phyloP scores from a whole-genome alignment of 2,797 vertebrate species.

The Poecilia gillii region DNA sequence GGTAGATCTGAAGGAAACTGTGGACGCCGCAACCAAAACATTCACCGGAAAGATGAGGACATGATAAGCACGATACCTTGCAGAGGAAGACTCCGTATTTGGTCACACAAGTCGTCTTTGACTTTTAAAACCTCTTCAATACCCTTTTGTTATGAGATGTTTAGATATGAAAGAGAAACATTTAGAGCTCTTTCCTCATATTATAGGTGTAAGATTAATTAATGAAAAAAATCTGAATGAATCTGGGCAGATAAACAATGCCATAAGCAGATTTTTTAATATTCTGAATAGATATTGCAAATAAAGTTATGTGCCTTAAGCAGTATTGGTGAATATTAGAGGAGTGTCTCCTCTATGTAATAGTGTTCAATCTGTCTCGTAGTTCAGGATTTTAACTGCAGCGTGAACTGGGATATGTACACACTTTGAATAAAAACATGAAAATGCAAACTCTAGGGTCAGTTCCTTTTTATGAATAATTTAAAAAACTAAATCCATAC shows the following conservation, averaged over 20 bases:
- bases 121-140: constrained; percentile 30
- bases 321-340: not conserved
- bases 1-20: constrained; percentile 29
- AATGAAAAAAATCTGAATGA: not conserved
- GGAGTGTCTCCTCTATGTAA: not conserved
- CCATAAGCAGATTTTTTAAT: not conserved
- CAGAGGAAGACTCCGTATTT: constrained; percentile 25
- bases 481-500: constrained; percentile 53
- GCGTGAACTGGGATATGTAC: constrained; percentile 31
- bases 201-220: constrained; percentile 36
- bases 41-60: constrained; percentile 61
- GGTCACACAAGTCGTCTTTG: constrained; percentile 34
- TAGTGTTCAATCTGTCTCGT: not conserved
- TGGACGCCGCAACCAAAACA: constrained; percentile 34
- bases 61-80: constrained; percentile 31
- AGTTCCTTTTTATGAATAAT: constrained; percentile 54
- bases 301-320: not conserved
- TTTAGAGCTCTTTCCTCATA: constrained; percentile 32
- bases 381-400: not conserved
- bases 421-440: constrained; percentile 48
- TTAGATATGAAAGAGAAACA: constrained; percentile 34
- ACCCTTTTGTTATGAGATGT: constrained; percentile 30
- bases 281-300: not conserved
- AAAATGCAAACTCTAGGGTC: constrained; percentile 20
- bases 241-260: constrained; percentile 9